Evolutionary conservation across 2,797 vertebrate species (phyloP).

Genomic region (Phyllotis vaccarum): DNA sequence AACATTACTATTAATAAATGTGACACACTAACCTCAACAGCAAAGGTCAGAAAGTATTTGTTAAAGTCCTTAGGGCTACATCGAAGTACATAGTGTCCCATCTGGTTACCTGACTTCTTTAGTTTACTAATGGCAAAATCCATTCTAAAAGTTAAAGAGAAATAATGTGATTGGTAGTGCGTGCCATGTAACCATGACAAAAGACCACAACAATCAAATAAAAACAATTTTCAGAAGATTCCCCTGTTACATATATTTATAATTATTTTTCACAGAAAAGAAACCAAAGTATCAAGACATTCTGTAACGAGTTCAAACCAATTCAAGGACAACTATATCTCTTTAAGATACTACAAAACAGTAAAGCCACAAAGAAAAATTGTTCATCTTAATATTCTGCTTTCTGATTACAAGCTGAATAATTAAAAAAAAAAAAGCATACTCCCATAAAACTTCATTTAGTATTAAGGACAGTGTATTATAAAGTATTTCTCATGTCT

Average conservation of each 20-base stretch:
- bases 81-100: conserved; percentile 95
- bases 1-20: conserved; percentile 47
- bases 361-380: conserved; percentile 52
- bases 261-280: conserved; percentile 27
- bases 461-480: conserved; percentile 15
- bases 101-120: conserved; percentile 93
- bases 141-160: conserved; percentile 90
- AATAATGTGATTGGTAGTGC: conserved; percentile 56
- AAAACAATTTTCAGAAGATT: conserved; percentile 34
- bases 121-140: conserved; percentile 95
- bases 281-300: conserved; percentile 19
- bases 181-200: not conserved
- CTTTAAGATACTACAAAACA: conserved; percentile 50
- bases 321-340: conserved; percentile 35
- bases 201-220: conserved; percentile 29
- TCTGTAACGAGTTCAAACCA: conserved; percentile 40
- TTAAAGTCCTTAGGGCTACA: conserved; percentile 97
- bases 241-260: not conserved
- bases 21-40: conserved; percentile 93
- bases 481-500: conserved; percentile 41
- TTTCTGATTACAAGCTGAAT: conserved; percentile 57
- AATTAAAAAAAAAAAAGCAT: conserved; percentile 25
- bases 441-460: conserved; percentile 36
- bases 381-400: conserved; percentile 45
- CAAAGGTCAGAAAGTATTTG: conserved; percentile 97